Conservation (phyloP, 2,113 vertebrate genomes). For the Pollachius pollachius region DNA sequence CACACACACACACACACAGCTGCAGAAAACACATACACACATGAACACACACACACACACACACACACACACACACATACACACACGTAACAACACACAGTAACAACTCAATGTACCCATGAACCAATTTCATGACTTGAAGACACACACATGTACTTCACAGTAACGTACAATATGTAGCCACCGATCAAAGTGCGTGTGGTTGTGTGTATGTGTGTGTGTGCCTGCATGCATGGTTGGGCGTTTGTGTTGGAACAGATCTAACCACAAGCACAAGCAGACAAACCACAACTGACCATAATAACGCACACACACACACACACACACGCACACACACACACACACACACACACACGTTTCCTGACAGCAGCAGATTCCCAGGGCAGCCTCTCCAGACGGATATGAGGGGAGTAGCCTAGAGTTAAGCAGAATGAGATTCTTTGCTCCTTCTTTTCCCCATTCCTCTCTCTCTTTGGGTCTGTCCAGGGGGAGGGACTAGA, state of each 20-base stretch:
- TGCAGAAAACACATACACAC: neutral
- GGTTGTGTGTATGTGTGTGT: too few relatives aligned
- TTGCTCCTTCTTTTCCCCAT: constrained; percentile 31
- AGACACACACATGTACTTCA: too few relatives aligned
- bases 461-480: constrained; percentile 21
- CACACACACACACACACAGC: neutral
- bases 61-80: constrained; percentile 1
- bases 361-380: neutral
- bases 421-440: constrained; percentile 57
- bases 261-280: too few relatives aligned
- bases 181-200: too few relatives aligned
- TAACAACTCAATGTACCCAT: neutral
- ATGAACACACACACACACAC: neutral
- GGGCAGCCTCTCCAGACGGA: constrained; percentile 7
- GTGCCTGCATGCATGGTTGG: neutral
- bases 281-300: constrained; percentile 32
- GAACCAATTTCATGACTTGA: too few relatives aligned
- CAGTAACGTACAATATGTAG: too few relatives aligned
- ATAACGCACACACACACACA: neutral
- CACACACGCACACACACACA: constrained; percentile 8
- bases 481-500: constrained; percentile 33
- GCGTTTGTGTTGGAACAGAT: constrained; percentile 32
- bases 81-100: constrained; percentile 13
- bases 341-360: constrained; percentile 22
- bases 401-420: constrained; percentile 55